These are phyloP conservation scores for Megaleporinus macrocephalus DNA, from an alignment of 2,113 vertebrate species.

Conservation along the genomic window DNA sequence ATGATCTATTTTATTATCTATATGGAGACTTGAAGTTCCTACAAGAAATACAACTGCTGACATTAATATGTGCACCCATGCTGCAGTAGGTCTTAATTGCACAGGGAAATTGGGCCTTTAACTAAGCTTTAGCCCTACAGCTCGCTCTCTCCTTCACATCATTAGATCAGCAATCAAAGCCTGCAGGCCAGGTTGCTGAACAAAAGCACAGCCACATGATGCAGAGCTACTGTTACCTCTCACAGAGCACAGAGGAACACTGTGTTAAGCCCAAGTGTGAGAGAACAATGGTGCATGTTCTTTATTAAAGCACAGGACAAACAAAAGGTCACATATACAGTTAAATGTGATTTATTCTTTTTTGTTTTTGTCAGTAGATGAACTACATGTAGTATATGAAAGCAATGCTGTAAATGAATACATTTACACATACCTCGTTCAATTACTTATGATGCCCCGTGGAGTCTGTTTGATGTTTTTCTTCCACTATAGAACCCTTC, in stretches of 20 bases:
- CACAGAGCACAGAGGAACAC: background rate
- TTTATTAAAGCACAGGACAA: constrained; percentile 14
- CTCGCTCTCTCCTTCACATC: constrained; percentile 53
- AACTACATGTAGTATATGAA: too few relatives aligned
- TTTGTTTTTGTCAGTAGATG: too few relatives aligned
- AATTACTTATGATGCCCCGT: too few relatives aligned
- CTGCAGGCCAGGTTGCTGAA: constrained; percentile 22
- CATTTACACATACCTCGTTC: too few relatives aligned
- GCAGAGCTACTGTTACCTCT: constrained; percentile 5
- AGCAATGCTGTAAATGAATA: too few relatives aligned
- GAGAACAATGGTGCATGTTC: too few relatives aligned
- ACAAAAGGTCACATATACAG: background rate
- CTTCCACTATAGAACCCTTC: too few relatives aligned
- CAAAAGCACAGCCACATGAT: constrained; percentile 33
- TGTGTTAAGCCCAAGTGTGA: background rate
- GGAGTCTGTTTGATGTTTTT: too few relatives aligned
- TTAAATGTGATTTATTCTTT: background rate
- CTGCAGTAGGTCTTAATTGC: constrained; percentile 45
- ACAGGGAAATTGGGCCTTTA: constrained; percentile 33
- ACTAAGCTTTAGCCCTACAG: constrained; percentile 45
- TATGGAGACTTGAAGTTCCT: background rate
- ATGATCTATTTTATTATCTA: background rate
- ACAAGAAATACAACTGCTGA: too few relatives aligned
- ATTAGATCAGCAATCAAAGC: constrained; percentile 50
- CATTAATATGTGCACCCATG: background rate